Evolutionary conservation across 1,140 invertebrate genomes (phyloP).

Genomic region (Lordiphosa stackelbergi): DNA sequence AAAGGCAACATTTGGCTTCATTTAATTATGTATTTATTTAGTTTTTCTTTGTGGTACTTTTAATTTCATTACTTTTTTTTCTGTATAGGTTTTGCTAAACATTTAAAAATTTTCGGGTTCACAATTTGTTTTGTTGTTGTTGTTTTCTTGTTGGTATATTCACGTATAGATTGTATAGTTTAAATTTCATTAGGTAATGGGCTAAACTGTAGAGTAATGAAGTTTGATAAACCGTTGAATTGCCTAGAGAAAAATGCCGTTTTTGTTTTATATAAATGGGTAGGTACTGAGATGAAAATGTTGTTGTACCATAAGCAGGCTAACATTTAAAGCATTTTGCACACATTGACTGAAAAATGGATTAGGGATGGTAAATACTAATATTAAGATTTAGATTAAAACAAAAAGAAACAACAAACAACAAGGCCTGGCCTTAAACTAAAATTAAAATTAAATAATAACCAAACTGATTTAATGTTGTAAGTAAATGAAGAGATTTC

Average conservation of each 20-base stretch:
- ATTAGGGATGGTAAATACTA: slow-evolving; percentile 1
- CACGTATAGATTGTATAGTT: slow-evolving; percentile 43
- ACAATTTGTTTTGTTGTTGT: slow-evolving; percentile 7
- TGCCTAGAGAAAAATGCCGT: slow-evolving; percentile 41
- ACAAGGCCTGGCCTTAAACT: slow-evolving; percentile 59
- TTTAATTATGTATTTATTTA: slow-evolving; percentile 72
- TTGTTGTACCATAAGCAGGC: slow-evolving; percentile 73
- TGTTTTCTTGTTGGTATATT: slow-evolving; percentile 27
- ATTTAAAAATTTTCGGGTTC: slow-evolving; percentile 39
- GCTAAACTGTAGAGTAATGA: not conserved
- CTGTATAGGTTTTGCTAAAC: slow-evolving; percentile 21
- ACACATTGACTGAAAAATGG: slow-evolving; percentile 44
- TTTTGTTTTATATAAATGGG: slow-evolving; percentile 46
- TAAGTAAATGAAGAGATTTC: slow-evolving; percentile 11
- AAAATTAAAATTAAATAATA: slow-evolving; percentile 41
- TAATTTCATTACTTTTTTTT: slow-evolving; percentile 29
- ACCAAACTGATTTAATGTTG: not conserved
- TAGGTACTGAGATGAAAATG: slow-evolving; percentile 66
- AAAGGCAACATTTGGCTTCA: slow-evolving; percentile 41
- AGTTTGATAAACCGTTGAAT: slow-evolving; percentile 52
- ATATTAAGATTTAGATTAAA: slow-evolving; percentile 18
- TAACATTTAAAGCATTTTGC: slow-evolving; percentile 70
- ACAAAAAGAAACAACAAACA: slow-evolving; percentile 39
- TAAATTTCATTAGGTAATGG: slow-evolving; percentile 44
- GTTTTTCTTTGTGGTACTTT: slow-evolving; percentile 21